Evolutionary conservation across 2,888 invertebrate genomes (phyloP).

Genomic region (Schrankia costaestrigalis): DNA sequence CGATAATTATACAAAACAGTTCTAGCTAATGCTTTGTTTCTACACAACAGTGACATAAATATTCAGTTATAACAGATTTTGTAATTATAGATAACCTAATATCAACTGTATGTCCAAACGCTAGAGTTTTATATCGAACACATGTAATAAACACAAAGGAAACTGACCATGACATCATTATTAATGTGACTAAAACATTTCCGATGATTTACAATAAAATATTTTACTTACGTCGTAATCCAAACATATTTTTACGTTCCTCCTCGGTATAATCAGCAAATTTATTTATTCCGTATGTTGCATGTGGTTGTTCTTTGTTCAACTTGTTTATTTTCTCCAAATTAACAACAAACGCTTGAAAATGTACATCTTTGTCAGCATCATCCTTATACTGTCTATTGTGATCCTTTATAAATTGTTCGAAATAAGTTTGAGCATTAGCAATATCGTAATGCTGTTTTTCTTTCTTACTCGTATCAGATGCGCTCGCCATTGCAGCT

Average conservation of each 20-base stretch:
- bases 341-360: slow-evolving; percentile 33
- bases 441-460: slow-evolving; percentile 30
- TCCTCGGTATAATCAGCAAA: slow-evolving; percentile 46
- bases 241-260: slow-evolving; percentile 27
- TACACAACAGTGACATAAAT: no score
- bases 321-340: slow-evolving; percentile 37
- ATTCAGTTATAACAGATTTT: no score
- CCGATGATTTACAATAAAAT: not conserved
- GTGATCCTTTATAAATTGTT: slow-evolving; percentile 35
- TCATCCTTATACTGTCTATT: slow-evolving; percentile 42
- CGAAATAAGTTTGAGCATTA: slow-evolving; percentile 36
- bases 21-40: no score
- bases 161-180: not conserved
- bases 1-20: no score
- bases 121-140: no score
- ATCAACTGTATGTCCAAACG: no score
- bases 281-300: slow-evolving; percentile 41
- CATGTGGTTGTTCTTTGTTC: slow-evolving; percentile 18
- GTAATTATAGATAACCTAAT: no score
- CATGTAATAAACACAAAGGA: no score
- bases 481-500: slow-evolving; percentile 22
- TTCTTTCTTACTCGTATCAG: slow-evolving; percentile 7
- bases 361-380: slow-evolving; percentile 40
- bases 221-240: slow-evolving; percentile 22
- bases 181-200: not conserved